phyloP scores from a whole-genome alignment of 1,140 invertebrate genomes.

The Drosophila novamexicana region DNA sequence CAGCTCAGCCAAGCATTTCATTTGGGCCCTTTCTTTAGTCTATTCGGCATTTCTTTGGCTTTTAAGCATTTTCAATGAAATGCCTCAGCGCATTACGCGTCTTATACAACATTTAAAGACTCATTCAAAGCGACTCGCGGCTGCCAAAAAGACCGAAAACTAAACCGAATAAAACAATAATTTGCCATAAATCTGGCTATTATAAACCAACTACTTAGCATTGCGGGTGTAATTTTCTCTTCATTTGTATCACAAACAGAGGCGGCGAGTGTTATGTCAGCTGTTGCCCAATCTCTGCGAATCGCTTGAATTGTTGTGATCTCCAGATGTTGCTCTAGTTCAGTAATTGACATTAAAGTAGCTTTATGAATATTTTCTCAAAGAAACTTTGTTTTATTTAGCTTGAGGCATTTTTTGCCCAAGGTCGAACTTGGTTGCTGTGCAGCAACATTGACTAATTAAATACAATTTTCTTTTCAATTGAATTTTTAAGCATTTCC shows the following conservation, averaged over 20 bases:
- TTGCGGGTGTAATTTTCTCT: slow-evolving; percentile 50
- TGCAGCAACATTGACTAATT: too few species aligned
- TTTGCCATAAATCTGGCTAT: slow-evolving; percentile 47
- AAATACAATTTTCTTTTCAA: too few species aligned
- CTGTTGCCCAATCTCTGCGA: slow-evolving; percentile 6
- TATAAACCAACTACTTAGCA: slow-evolving; percentile 45
- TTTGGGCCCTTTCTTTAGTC: slow-evolving; percentile 60
- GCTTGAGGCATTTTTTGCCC: too few species aligned
- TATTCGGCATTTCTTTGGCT: background rate
- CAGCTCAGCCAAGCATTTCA: slow-evolving; percentile 57
- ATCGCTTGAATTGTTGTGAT: background rate
- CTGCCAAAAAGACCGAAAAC: slow-evolving; percentile 5
- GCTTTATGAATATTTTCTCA: too few species aligned
- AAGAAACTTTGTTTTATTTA: too few species aligned
- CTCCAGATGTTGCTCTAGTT: background rate
- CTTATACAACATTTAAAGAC: slow-evolving; percentile 36
- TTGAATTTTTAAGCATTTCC: too few species aligned
- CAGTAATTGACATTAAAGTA: background rate
- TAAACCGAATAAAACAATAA: slow-evolving; percentile 24
- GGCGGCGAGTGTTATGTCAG: slow-evolving; percentile 19
- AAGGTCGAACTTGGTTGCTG: too few species aligned
- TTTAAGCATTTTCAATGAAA: slow-evolving; percentile 26
- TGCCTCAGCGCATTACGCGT: slow-evolving; percentile 34
- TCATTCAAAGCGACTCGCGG: background rate
- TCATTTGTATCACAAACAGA: slow-evolving; percentile 29